Conservation (phyloP, 2,888 invertebrate genomes). For the Diplazon laetatorius region DNA sequence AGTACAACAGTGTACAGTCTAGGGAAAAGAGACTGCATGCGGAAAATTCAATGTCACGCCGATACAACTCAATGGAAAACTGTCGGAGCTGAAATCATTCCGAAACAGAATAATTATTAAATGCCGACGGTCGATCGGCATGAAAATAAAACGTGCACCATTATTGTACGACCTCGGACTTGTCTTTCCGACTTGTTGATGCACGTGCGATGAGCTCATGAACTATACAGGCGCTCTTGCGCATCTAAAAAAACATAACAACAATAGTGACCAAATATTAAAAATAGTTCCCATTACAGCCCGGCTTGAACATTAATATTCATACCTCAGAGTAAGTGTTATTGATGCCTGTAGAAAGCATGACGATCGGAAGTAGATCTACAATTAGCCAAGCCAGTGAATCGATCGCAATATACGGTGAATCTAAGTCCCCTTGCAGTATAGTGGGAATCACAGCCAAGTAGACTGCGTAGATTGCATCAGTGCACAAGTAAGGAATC, state of each 20-base stretch:
- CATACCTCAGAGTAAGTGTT: constrained; percentile 35
- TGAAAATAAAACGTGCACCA: background rate
- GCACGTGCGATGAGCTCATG: constrained; percentile 36
- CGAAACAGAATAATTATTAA: background rate
- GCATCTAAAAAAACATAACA: constrained; percentile 6
- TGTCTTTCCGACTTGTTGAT: constrained; percentile 25
- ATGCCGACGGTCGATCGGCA: background rate
- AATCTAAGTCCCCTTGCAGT: background rate
- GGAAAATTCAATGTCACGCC: constrained; percentile 42
- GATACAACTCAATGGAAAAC: constrained; percentile 37
- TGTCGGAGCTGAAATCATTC: constrained; percentile 25
- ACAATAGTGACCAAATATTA: no score
- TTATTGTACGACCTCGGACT: constrained; percentile 15
- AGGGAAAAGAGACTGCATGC: constrained; percentile 32
- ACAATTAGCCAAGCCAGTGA: constrained; percentile 6
- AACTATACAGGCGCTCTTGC: constrained; percentile 8
- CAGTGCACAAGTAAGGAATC: background rate
- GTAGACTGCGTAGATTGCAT: constrained; percentile 48
- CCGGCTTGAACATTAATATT: no score
- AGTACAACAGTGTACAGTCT: constrained; percentile 32
- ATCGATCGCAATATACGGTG: background rate
- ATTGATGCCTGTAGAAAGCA: constrained; percentile 37
- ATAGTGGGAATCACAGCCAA: constrained; percentile 35
- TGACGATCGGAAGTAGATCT: constrained; percentile 50
- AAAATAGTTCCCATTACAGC: no score